Base-by-base conservation (phyloP, 1,140 invertebrate species). In the Trichonephila inaurata region DNA sequence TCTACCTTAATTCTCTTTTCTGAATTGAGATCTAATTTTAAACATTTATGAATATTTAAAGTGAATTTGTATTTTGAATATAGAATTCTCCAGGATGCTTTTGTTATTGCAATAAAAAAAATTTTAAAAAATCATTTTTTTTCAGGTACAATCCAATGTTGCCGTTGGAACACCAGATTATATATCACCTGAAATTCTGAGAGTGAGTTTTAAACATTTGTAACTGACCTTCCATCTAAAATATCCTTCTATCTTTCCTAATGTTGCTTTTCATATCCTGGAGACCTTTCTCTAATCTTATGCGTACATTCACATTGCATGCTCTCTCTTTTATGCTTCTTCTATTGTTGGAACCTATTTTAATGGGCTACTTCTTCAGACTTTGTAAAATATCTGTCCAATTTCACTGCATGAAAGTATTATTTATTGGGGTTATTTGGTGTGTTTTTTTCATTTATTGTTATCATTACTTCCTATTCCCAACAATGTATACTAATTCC, bases 101-200 rank as follows among this genome's bases (percentile, higher is more conserved):
- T 40, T 40, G 2, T 77, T 77, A 12, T 33, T 81, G 33, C n/a
- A 18, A 51, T 51, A 51, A 51, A 51, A 51, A 51, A 51, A n/a
- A n/a, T n/a, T n/a, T n/a, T n/a, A n/a, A n/a, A 51, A 51, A 51
- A 12, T 81, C 7, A 60, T 85, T 28, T 85, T 24, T 19, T 95
- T 95, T 77, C 77, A 96, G 95, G 96, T 99, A 83, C 98, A 99
- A 96, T 99, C 98, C 94, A 99, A 99, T 95, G 98, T 99, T 21
- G 99, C 99, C 88, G 99, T 99, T 66, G 99, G 99, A 69, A 99
- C 99, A n/a, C 99, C 99, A 3, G 99, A 99, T 96, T 99, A 99
- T 96, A 99, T 99, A 95, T 99, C 98, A 51, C 99, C 99, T n/a
- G 99, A 99, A 97, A 99, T 99, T 19, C 72, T 94, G 64, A 86